Evolutionary conservation across 37 sponge, comb jelly and placozoan species (phyloP).

Genomic region (Mnemiopsis leidyi): DNA sequence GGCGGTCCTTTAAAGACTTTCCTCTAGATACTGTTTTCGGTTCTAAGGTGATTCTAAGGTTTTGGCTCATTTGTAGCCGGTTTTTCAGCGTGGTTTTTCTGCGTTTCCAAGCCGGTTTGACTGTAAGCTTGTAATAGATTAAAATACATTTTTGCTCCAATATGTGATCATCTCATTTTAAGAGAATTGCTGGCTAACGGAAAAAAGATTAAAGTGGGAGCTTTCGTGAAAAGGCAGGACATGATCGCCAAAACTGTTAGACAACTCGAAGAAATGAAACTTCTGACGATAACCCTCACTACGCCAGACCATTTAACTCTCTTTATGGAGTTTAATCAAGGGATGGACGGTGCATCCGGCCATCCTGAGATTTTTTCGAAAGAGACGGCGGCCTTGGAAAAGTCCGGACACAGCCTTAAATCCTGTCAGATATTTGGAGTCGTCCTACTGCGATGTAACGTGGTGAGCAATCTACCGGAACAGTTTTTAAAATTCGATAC

Average conservation of each 20-base stretch:
- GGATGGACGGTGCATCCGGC: not conserved
- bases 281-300: no score
- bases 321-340: conserved; percentile 16
- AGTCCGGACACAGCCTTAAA: conserved; percentile 5
- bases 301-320: not conserved
- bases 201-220: not conserved
- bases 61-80: no score
- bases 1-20: no score
- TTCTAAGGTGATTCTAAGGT: no score
- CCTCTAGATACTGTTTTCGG: no score
- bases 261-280: conserved; percentile 2
- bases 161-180: no score
- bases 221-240: not conserved
- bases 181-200: no score
- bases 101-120: no score
- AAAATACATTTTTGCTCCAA: no score
- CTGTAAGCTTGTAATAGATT: no score
- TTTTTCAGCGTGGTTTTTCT: no score
- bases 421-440: conserved; percentile 16
- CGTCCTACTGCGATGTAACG: not conserved
- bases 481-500: not conserved
- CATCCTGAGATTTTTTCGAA: not conserved
- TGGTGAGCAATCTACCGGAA: no score
- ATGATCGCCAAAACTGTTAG: not conserved
- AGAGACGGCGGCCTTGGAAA: not conserved